These are phyloP conservation scores for Tachystola acroxantha DNA, from an alignment of 2,888 invertebrate genomes.

Conservation along the genomic window DNA sequence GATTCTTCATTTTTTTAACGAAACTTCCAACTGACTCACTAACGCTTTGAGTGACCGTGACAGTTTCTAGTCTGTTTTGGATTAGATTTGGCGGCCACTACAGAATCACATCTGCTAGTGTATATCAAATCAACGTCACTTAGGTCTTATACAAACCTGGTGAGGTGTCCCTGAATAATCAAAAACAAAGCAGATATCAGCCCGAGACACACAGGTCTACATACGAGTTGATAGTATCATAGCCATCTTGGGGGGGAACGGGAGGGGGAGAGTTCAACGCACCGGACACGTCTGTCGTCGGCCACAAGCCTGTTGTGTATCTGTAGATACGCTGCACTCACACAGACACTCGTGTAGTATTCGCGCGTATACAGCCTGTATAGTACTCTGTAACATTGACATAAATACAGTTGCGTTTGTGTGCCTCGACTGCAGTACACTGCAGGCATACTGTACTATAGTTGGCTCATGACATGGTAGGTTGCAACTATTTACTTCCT, in stretches of 20 bases:
- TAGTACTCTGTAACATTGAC: constrained; percentile 64
- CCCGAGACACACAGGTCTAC: constrained; percentile 35
- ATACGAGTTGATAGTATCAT: constrained; percentile 35
- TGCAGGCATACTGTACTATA: constrained; percentile 6
- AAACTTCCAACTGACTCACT: too few relatives aligned
- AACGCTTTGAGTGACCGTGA: too few relatives aligned
- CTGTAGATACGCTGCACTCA: too few relatives aligned
- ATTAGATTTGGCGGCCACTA: too few relatives aligned
- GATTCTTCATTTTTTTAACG: too few relatives aligned
- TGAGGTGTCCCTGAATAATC: constrained; percentile 43
- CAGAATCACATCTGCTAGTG: too few relatives aligned
- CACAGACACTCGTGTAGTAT: constrained; percentile 49
- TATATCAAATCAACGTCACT: too few relatives aligned
- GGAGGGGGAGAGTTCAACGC: constrained; percentile 61
- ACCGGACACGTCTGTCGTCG: constrained; percentile 72
- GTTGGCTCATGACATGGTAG: too few relatives aligned
- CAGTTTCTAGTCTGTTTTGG: too few relatives aligned
- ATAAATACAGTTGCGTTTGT: constrained; percentile 58
- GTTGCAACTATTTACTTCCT: constrained; percentile 8
- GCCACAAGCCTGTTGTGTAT: constrained; percentile 43
- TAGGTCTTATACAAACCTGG: constrained; percentile 21
- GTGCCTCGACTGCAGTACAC: constrained; percentile 22
- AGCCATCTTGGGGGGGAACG: constrained; percentile 30
- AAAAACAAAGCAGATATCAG: constrained; percentile 18
- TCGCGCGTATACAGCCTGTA: constrained; percentile 41